Conservation (phyloP, 2,113 vertebrate genomes). For the Acrocephalus arundinaceus region DNA sequence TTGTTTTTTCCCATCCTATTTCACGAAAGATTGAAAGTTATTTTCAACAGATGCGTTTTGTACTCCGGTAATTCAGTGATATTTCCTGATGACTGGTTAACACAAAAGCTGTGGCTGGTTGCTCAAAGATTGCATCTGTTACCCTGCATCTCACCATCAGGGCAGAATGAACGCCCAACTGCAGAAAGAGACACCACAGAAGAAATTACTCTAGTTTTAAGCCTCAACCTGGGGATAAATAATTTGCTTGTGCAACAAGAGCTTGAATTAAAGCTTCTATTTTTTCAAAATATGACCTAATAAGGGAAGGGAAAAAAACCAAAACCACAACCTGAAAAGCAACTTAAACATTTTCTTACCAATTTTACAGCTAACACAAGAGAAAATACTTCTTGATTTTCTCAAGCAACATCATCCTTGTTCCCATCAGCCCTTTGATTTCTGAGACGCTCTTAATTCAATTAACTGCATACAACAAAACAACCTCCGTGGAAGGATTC, state of each 20-base stretch:
- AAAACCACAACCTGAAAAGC: background rate
- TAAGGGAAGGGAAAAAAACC: fast-evolving
- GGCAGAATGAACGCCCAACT: background rate
- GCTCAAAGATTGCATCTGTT: constrained; percentile 45
- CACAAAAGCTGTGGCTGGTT: constrained; percentile 29
- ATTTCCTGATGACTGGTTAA: constrained; percentile 34
- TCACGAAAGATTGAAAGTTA: constrained; percentile 1
- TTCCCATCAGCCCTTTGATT: background rate
- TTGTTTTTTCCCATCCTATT: background rate
- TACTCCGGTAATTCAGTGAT: background rate
- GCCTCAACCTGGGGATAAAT: background rate
- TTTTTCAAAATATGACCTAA: background rate
- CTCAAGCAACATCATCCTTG: background rate
- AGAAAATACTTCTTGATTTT: background rate
- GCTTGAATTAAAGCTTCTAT: background rate
- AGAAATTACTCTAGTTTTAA: background rate
- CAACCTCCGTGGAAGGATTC: background rate
- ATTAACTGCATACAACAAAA: background rate
- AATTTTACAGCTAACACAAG: background rate
- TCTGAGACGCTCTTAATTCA: background rate
- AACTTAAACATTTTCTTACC: background rate
- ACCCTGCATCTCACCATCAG: background rate
- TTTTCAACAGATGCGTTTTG: constrained; percentile 35
- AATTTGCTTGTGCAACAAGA: background rate
- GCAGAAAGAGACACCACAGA: background rate